Evolutionary conservation across 2,888 invertebrate genomes (phyloP).

Genomic region (Isoperla grammatica): DNA sequence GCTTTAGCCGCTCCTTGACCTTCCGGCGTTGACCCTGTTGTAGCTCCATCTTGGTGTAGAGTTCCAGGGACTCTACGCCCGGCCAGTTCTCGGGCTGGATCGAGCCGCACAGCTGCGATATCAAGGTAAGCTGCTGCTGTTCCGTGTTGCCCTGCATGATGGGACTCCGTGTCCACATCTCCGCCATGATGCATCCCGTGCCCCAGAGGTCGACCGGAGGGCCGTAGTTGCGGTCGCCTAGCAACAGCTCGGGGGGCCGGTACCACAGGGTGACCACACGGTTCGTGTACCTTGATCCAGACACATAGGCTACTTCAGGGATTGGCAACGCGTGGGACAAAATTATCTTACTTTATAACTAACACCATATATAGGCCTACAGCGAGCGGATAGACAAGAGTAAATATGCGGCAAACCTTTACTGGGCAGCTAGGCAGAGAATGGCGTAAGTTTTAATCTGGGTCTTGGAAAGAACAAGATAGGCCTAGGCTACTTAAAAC

Average conservation of each 20-base stretch:
- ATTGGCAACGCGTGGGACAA: no score
- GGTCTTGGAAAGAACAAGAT: no score
- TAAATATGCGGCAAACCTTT: no score
- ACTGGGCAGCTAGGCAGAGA: no score
- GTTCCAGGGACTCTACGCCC: conserved; percentile 81
- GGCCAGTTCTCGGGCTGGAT: conserved; percentile 93
- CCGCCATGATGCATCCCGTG: conserved; percentile 99
- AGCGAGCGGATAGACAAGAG: not conserved
- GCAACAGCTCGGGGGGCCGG: conserved; percentile 61
- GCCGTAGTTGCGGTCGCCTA: conserved; percentile 90
- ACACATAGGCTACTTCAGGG: not conserved
- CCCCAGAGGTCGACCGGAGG: conserved; percentile 97
- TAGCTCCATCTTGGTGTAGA: conserved; percentile 83
- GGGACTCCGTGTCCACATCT: conserved; percentile 94
- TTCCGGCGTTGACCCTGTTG: conserved; percentile 72
- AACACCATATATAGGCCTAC: not conserved
- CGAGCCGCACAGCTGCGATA: conserved; percentile 93
- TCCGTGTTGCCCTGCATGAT: conserved; percentile 97
- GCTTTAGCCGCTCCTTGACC: conserved; percentile 71
- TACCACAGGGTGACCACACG: conserved; percentile 98
- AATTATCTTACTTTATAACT: no score
- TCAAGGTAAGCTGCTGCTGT: conserved; percentile 90
- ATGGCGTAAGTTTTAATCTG: no score
- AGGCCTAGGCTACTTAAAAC: no score
- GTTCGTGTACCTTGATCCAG: conserved; percentile 90